Percentiles rank a stretch among this genome's conserved stretches.
Conservation (phyloP, 64 coral and sea anemone genomes). For the Pocillopora verrucosa region DNA sequence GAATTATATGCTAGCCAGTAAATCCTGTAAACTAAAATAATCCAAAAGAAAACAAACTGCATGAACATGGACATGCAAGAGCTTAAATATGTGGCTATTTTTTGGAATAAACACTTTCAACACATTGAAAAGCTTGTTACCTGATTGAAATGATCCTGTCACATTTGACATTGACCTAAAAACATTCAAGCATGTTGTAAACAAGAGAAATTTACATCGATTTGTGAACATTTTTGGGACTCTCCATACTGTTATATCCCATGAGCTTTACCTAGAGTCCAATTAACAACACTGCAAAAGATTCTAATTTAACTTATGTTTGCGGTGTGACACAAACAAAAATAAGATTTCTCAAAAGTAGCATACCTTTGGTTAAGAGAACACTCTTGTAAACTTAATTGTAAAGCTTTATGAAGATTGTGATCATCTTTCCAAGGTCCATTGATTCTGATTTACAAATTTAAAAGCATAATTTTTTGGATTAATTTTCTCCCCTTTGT, state of each 20-base stretch:
- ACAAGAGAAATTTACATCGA: neutral
- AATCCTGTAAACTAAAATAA: constrained; percentile 20
- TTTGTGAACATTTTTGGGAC: neutral
- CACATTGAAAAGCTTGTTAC: constrained; percentile 4
- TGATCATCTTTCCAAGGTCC: constrained; percentile 17
- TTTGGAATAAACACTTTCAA: constrained; percentile 7
- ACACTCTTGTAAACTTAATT: constrained; percentile 6
- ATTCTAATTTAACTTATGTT: neutral
- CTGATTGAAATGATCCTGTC: constrained; percentile 6
- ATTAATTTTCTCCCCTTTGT: constrained; percentile 5
- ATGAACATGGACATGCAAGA: neutral
- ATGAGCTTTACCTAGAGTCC: neutral
- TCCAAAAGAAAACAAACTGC: neutral
- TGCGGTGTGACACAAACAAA: neutral
- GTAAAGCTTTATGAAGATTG: neutral
- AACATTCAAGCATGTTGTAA: constrained; percentile 13
- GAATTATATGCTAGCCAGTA: constrained; percentile 7
- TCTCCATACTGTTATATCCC: neutral
- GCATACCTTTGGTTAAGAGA: constrained; percentile 23
- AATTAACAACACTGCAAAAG: neutral
- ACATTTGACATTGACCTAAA: constrained; percentile 14
- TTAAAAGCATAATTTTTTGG: neutral
- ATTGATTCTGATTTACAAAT: constrained; percentile 2
- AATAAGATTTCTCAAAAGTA: neutral
- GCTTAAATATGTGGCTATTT: neutral